phyloP scores from a whole-genome alignment of 2,888 invertebrate genomes.

The Carabus problematicus region DNA sequence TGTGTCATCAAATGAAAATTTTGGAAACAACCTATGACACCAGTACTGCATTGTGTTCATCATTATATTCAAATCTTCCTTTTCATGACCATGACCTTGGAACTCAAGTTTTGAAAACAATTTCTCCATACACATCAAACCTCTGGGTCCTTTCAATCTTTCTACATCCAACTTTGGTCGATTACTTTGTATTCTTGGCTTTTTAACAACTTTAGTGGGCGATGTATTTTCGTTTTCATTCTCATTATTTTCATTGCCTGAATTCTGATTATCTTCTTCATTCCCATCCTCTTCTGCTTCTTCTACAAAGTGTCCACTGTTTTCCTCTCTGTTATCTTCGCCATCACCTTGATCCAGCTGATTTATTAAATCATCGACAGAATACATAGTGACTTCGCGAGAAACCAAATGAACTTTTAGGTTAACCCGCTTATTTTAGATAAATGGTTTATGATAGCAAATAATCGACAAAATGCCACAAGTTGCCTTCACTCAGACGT shows the following conservation, averaged over 20 bases:
- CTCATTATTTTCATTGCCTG: slow-evolving; percentile 60
- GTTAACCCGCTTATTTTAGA: not conserved
- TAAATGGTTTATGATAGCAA: no score
- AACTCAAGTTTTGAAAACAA: slow-evolving; percentile 84
- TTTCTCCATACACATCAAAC: slow-evolving; percentile 79
- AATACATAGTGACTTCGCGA: slow-evolving; percentile 43
- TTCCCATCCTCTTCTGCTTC: slow-evolving; percentile 63
- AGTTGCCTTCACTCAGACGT: slow-evolving; percentile 7
- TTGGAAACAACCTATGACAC: slow-evolving; percentile 92
- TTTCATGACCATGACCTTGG: slow-evolving; percentile 83
- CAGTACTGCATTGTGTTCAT: slow-evolving; percentile 89
- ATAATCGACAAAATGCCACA: not conserved
- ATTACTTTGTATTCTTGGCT: slow-evolving; percentile 64
- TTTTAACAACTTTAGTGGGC: slow-evolving; percentile 60
- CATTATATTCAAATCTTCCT: slow-evolving; percentile 79
- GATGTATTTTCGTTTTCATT: slow-evolving; percentile 60
- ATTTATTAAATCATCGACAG: slow-evolving; percentile 45
- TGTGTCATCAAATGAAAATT: slow-evolving; percentile 86
- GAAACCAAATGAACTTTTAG: slow-evolving; percentile 16
- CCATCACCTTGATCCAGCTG: slow-evolving; percentile 47
- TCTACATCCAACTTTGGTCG: slow-evolving; percentile 73
- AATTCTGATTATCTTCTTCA: slow-evolving; percentile 55
- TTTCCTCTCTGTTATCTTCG: slow-evolving; percentile 61
- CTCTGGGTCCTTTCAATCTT: slow-evolving; percentile 77
- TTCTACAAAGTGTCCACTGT: slow-evolving; percentile 56